Evolutionary conservation across 2,797 vertebrate genomes (phyloP).

Genomic region (Sebastes jordani): DNA sequence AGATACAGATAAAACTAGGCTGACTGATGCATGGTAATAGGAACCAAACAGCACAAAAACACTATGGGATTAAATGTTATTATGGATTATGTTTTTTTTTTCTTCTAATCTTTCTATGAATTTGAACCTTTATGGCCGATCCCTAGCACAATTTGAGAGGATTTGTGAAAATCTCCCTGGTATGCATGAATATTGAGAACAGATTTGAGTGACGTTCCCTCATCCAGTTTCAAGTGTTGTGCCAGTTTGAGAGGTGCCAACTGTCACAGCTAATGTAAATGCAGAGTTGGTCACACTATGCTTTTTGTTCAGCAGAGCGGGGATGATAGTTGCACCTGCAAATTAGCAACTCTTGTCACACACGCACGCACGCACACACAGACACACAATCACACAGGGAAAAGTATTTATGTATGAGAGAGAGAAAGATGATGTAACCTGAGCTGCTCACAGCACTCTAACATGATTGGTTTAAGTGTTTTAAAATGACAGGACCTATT

Average conservation of each 20-base stretch:
- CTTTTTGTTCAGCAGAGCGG: conserved; percentile 37
- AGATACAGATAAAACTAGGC: conserved; percentile 39
- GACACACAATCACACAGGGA: not conserved
- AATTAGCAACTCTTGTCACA: conserved; percentile 29
- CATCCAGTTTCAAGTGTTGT: conserved; percentile 26
- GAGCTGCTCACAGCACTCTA: conserved; percentile 5
- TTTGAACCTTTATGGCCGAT: conserved; percentile 31
- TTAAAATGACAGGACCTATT: conserved; percentile 16
- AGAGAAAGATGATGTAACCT: conserved; percentile 12
- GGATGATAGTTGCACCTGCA: conserved; percentile 41
- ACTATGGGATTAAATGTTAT: conserved; percentile 54
- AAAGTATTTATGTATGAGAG: not conserved
- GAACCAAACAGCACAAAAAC: conserved; percentile 40
- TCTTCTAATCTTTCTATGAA: conserved; percentile 45
- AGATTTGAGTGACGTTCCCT: conserved; percentile 42
- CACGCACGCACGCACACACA: not conserved
- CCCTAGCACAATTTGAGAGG: conserved; percentile 31
- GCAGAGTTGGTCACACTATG: not conserved
- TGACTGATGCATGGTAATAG: conserved; percentile 37
- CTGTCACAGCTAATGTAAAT: conserved; percentile 37
- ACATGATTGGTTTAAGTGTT: conserved; percentile 26
- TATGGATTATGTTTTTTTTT: conserved; percentile 47
- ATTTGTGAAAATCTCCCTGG: conserved; percentile 40
- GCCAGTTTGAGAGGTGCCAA: conserved; percentile 30
- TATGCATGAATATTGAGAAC: conserved; percentile 26